Percentiles rank a stretch among this genome's conserved stretches.
phyloP scores from a whole-genome alignment of 1,140 invertebrate species.

The Drosophila tsacasi region DNA sequence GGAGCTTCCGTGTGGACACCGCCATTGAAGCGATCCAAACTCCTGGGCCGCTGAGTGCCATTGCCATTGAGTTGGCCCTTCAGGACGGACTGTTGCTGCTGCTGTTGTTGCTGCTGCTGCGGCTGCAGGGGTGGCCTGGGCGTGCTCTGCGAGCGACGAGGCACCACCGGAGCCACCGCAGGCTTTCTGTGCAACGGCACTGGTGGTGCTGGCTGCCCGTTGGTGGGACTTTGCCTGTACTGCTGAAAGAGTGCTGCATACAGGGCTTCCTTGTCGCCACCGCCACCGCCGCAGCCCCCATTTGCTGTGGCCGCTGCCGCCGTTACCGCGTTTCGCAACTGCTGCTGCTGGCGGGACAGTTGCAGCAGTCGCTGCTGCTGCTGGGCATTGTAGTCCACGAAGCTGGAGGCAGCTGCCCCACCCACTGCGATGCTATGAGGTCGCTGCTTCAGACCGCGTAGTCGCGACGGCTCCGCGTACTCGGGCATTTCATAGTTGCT shows the following conservation, averaged over 20 bases:
- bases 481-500: conserved; percentile 76
- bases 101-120: conserved; percentile 48
- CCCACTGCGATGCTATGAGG: conserved; percentile 80
- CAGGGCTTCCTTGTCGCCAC: conserved; percentile 69
- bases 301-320: conserved; percentile 33
- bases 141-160: conserved; percentile 80
- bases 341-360: conserved; percentile 77
- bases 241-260: conserved; percentile 81
- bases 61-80: conserved; percentile 73
- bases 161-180: conserved; percentile 66
- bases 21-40: conserved; percentile 78
- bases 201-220: conserved; percentile 55
- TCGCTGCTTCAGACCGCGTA: conserved; percentile 76
- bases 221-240: conserved; percentile 77
- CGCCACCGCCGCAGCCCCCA: conserved; percentile 40
- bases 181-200: conserved; percentile 57
- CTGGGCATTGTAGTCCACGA: conserved; percentile 76
- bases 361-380: conserved; percentile 81
- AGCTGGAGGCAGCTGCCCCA: conserved; percentile 49
- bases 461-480: conserved; percentile 76
- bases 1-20: conserved; percentile 54
- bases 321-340: conserved; percentile 73
- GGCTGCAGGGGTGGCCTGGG: conserved; percentile 60
- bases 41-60: conserved; percentile 70
- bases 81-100: conserved; percentile 33